Evolutionary conservation across 2,888 invertebrate species (phyloP).

Genomic region (Ophion ventricosus): DNA sequence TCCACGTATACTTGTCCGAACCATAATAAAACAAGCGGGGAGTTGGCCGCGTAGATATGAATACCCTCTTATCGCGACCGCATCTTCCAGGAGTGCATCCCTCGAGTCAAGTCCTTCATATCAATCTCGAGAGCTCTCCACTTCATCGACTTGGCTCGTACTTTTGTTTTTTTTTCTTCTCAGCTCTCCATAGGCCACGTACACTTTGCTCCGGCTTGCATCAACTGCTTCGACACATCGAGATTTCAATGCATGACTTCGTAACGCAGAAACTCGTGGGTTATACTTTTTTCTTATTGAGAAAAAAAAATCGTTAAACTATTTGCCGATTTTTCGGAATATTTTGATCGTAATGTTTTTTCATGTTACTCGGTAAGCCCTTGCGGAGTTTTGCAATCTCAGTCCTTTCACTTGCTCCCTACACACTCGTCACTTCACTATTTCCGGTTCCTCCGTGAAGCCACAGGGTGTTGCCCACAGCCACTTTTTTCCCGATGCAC

Average conservation of each 20-base stretch:
- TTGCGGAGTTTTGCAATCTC: background rate
- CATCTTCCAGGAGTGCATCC: constrained; percentile 52
- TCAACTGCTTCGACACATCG: background rate
- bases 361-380: background rate
- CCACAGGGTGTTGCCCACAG: too few species aligned
- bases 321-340: background rate
- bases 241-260: background rate
- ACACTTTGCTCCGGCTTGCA: background rate
- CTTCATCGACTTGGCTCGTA: constrained; percentile 25
- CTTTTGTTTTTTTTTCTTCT: constrained; percentile 33
- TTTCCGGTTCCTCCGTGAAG: too few species aligned
- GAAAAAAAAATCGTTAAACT: background rate
- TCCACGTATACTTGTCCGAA: background rate
- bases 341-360: background rate
- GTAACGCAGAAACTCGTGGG: too few species aligned
- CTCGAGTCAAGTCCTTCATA: constrained; percentile 36
- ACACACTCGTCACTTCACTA: too few species aligned
- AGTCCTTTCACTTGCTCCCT: background rate
- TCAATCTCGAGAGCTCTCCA: constrained; percentile 17
- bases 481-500: too few species aligned
- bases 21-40: constrained; percentile 1
- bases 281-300: too few species aligned
- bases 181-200: background rate
- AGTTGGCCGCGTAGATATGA: constrained; percentile 36
- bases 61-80: constrained; percentile 66